Evolutionary conservation across 2,888 invertebrate genomes (phyloP), one percentile per base, ranked within the genome.

Genomic region (Tryphoninae sp.): DNA sequence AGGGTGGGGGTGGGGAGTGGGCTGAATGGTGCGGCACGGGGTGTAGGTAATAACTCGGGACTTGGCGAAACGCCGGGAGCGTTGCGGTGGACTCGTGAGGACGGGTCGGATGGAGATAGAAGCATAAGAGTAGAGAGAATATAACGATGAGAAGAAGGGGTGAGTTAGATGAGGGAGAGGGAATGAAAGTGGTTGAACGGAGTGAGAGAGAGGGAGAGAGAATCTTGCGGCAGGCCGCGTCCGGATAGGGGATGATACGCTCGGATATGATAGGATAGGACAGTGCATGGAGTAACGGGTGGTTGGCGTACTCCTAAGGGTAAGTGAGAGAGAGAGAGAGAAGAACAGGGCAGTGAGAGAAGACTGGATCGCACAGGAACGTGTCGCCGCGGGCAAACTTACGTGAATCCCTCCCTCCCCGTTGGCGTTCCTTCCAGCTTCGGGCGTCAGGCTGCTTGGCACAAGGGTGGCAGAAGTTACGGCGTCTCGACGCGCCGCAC

Each of bases 401-500:
- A 88, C 87, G 87, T 87, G 87, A 86, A 87, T 87, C 33, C 33
- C 86, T 87, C 87, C 85, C 81, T 67, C 67, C 68, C 78, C 72
- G 73, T 72, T 74, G 85, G 86, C 86, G 84, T 86, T 84, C 86
- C 71, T 84, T 84, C 68, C 53, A 69, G 84, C 74, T 33, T 33
- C 84, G 55, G 86, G 88, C 88, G 89, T 89, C 88, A 89, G 87
- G 86, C 85, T 88, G 86, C 85, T 88, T 88, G 88, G 86, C 88
- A 86, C 88, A 88, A 89, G 89, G 90, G 89, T 89, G 88, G 88
- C 86, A 90, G 88, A 90, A 91, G 90, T 91, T 91, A 91, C 91
- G 90, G 89, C 87, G 91, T 91, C 91, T 90, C 91, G 91, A 90
- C 90, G 90, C 87, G 87, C 87, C 87, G 78, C 78, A 88, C 90